Evolutionary conservation across 2,797 vertebrate genomes (phyloP).

Genomic region (Channa striata): DNA sequence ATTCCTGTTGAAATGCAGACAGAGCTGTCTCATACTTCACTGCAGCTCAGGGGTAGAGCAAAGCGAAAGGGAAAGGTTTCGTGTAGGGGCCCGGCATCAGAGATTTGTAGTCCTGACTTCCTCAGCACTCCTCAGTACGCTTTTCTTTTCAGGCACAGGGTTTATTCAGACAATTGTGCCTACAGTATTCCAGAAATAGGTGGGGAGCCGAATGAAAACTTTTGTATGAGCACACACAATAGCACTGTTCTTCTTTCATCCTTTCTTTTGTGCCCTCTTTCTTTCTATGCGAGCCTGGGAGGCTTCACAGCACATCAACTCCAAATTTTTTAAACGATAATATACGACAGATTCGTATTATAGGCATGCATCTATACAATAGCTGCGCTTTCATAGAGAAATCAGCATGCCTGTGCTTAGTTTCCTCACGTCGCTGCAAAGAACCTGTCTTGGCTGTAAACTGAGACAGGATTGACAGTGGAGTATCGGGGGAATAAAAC

Average conservation of each 20-base stretch:
- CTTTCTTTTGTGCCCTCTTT: constrained; percentile 13
- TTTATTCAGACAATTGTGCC: constrained; percentile 32
- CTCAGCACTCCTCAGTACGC: constrained; percentile 11
- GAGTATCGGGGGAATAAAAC: constrained; percentile 66
- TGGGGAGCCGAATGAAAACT: constrained; percentile 25
- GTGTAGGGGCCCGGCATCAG: constrained; percentile 7
- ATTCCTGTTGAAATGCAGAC: constrained; percentile 16
- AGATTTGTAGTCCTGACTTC: constrained; percentile 39
- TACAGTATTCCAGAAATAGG: constrained; percentile 38
- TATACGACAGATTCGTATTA: constrained; percentile 6
- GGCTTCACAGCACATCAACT: constrained; percentile 14
- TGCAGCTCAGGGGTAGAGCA: constrained; percentile 6
- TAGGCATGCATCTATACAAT: constrained; percentile 17
- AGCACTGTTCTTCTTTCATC: constrained; percentile 34
- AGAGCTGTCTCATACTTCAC: constrained; percentile 4
- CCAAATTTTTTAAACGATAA: constrained; percentile 14
- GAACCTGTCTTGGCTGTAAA: constrained; percentile 37
- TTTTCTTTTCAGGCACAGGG: constrained; percentile 21
- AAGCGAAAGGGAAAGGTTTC: constrained; percentile 12
- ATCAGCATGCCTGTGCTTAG: constrained; percentile 1
- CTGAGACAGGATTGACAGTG: constrained; percentile 48
- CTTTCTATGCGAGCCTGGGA: constrained; percentile 17
- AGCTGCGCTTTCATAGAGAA: constrained; percentile 17
- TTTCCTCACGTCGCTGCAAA: constrained; percentile 37
- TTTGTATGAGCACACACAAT: constrained; percentile 21